phyloP scores from a whole-genome alignment of 2,888 invertebrate species.

The Nemoura dubitans region DNA sequence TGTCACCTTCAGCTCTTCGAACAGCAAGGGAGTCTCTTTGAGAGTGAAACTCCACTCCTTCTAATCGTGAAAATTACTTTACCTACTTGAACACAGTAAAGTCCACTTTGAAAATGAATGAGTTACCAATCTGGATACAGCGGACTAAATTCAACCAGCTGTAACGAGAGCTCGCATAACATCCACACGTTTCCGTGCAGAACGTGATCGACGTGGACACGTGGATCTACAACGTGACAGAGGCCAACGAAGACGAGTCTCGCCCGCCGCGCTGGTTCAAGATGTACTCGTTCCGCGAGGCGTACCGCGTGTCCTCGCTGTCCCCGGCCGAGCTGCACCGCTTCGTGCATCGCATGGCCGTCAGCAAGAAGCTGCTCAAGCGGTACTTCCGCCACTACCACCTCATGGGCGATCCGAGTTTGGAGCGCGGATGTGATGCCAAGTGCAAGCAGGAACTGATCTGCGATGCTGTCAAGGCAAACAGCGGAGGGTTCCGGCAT shows the following conservation, averaged over 20 bases:
- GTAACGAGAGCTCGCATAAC: too few species aligned
- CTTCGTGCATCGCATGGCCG: slow-evolving; percentile 69
- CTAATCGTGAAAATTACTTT: too few species aligned
- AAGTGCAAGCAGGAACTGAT: slow-evolving; percentile 64
- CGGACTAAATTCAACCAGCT: too few species aligned
- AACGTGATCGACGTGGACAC: slow-evolving; percentile 73
- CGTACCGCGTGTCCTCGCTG: slow-evolving; percentile 70
- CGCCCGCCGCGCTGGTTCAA: slow-evolving; percentile 74
- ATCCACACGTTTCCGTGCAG: slow-evolving; percentile 63
- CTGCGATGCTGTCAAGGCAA: slow-evolving; percentile 67
- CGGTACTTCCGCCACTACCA: slow-evolving; percentile 61
- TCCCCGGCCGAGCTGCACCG: slow-evolving; percentile 70
- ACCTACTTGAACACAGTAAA: too few species aligned
- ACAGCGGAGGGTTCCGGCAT: slow-evolving; percentile 61
- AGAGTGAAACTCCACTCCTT: too few species aligned
- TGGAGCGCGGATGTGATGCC: slow-evolving; percentile 60
- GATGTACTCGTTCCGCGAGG: slow-evolving; percentile 77
- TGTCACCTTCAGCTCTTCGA: too few species aligned
- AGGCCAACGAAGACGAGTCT: slow-evolving; percentile 70
- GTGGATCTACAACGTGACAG: slow-evolving; percentile 79
- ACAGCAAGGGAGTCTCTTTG: too few species aligned
- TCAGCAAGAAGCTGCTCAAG: slow-evolving; percentile 57
- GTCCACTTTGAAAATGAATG: too few species aligned
- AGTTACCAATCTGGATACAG: too few species aligned
- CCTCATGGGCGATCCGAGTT: slow-evolving; percentile 64